Percentiles rank a stretch among this genome's conserved stretches.
These are phyloP conservation scores for Herminia tarsipennalis DNA, from an alignment of 2,888 invertebrate genomes.

Conservation along the genomic window DNA sequence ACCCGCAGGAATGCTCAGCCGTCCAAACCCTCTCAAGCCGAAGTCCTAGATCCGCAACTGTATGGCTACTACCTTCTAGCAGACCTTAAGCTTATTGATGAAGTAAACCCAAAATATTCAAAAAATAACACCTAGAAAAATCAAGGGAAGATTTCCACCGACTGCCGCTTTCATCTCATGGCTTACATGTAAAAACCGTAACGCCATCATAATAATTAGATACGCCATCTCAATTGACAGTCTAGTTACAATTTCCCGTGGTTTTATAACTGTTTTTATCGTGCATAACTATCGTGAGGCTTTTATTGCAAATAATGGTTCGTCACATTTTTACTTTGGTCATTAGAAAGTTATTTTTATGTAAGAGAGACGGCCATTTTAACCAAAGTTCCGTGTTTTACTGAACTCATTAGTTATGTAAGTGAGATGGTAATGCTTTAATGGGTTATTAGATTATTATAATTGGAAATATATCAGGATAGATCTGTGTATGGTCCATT, in stretches of 20 bases:
- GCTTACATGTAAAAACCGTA: slow-evolving; percentile 5
- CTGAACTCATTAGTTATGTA: slow-evolving; percentile 30
- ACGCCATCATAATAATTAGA: slow-evolving; percentile 13
- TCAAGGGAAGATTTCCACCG: neutral
- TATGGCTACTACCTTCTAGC: too few relatives aligned
- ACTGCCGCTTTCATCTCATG: slow-evolving; percentile 4
- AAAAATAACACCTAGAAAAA: too few relatives aligned
- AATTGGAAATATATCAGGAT: neutral
- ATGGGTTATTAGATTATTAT: neutral
- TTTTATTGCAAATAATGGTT: slow-evolving; percentile 41
- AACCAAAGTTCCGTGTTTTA: slow-evolving; percentile 23
- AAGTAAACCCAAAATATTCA: too few relatives aligned
- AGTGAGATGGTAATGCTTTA: slow-evolving; percentile 1
- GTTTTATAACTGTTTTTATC: slow-evolving; percentile 32
- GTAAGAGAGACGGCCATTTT: slow-evolving; percentile 37
- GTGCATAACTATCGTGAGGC: slow-evolving; percentile 22
- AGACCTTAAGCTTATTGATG: too few relatives aligned
- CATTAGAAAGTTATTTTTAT: slow-evolving; percentile 53
- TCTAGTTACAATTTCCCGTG: slow-evolving; percentile 23
- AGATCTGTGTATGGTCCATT: too few relatives aligned
- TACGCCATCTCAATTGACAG: slow-evolving; percentile 24
- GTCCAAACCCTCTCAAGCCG: too few relatives aligned
- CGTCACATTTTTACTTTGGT: slow-evolving; percentile 38
- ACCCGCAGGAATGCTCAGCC: too few relatives aligned
- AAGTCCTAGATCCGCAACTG: too few relatives aligned